phyloP scores from a whole-genome alignment of 2,888 invertebrate species.

The Herminia tarsipennalis region DNA sequence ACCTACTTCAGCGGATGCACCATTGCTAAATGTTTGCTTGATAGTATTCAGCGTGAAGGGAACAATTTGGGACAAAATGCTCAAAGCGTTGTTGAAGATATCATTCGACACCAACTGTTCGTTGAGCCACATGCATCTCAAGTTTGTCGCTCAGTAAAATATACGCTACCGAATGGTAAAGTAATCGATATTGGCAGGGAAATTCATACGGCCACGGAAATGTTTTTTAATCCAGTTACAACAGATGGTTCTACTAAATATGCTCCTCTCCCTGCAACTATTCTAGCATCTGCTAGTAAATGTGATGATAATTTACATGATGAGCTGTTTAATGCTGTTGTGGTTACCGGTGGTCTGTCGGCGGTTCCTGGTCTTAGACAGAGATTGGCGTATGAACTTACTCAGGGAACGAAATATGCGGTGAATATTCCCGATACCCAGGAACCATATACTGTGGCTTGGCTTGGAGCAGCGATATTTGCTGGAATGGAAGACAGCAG shows the following conservation, averaged over 20 bases:
- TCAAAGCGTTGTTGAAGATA: neutral
- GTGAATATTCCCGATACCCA: conserved; percentile 52
- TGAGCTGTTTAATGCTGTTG: conserved; percentile 54
- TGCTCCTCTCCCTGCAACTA: conserved; percentile 55
- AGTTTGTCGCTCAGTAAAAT: conserved; percentile 23
- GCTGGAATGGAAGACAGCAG: conserved; percentile 58
- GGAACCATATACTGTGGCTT: conserved; percentile 62
- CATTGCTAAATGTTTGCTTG: conserved; percentile 50
- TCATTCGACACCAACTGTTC: neutral
- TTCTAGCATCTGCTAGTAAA: conserved; percentile 51
- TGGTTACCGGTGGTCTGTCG: conserved; percentile 65
- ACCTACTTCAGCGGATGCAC: conserved; percentile 58
- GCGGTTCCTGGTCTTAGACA: conserved; percentile 58
- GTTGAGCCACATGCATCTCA: neutral
- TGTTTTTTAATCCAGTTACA: conserved; percentile 64
- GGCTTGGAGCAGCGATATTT: conserved; percentile 74
- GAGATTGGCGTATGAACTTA: conserved; percentile 58
- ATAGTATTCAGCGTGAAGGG: conserved; percentile 44
- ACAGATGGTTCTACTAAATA: conserved; percentile 38
- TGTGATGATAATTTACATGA: conserved; percentile 61
- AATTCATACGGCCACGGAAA: conserved; percentile 58
- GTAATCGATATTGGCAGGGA: conserved; percentile 61
- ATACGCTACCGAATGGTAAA: conserved; percentile 55
- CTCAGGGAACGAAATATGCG: conserved; percentile 34
- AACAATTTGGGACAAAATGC: conserved; percentile 37